These are phyloP conservation scores for Ooceraea biroi DNA, from an alignment of 1,140 invertebrate species.

Conservation along the genomic window DNA sequence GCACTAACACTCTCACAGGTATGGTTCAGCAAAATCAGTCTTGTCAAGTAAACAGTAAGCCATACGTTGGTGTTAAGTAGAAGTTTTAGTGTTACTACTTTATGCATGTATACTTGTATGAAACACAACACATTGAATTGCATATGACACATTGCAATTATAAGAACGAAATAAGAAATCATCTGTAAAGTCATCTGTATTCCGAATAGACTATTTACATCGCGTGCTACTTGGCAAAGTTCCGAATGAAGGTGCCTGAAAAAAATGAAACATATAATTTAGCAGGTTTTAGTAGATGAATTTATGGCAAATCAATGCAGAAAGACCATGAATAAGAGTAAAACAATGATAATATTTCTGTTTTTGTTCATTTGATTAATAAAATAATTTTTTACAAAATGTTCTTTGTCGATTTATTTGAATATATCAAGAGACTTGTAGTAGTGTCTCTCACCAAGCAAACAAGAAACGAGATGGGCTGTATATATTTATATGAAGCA, in stretches of 20 bases:
- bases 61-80: neutral
- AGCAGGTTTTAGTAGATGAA: no score
- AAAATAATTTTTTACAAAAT: no score
- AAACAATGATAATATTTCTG: no score
- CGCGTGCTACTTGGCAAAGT: constrained; percentile 18
- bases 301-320: no score
- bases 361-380: no score
- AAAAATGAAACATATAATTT: neutral
- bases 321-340: no score
- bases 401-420: no score
- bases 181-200: constrained; percentile 24
- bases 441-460: no score
- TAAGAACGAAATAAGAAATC: neutral
- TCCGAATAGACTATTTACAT: constrained; percentile 30
- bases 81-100: neutral
- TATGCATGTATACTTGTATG: no score
- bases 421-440: no score
- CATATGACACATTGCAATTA: neutral
- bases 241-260: constrained; percentile 38
- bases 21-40: constrained; percentile 2
- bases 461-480: no score
- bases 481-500: no score
- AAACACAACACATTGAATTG: neutral
- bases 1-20: constrained; percentile 28
- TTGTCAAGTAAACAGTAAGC: neutral